Evolutionary conservation across 2,888 invertebrate genomes (phyloP), one percentile per base, ranked within the genome.

Genomic region (Eurytoma californica): DNA sequence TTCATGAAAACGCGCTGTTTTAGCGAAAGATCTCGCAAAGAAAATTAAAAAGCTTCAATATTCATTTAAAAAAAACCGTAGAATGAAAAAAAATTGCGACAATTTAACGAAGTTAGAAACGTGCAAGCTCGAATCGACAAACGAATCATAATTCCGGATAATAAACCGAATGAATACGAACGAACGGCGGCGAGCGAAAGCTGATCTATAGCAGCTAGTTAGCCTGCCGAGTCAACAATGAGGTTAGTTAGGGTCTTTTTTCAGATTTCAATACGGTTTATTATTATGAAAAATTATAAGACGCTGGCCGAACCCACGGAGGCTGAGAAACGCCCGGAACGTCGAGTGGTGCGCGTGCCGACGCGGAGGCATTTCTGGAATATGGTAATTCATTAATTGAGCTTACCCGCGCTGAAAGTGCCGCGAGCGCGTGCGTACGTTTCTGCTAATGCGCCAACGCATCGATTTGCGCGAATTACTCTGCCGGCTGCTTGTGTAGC

Each of bases 371-470:
- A 73, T 61, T 55, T 65, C 67, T 66, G 55, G 51, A 80, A 80
- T 77, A 77, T 74, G 77, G 77, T 74, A 74, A 80, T 77, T 80
- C 77, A 77, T 80, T 80, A 77, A 77, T 80, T 74, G 80, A 74
- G 80, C 73, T 80, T 68, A 61, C 53, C n/a, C n/a, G 24, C 24
- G 13, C 63, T 18, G 20, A 12, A 47, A 55, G 12, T 53, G 16
- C 16, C 24, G 24, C 55, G 55, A 57, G 39, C 55, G 24, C 39
- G 60, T 18, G 61, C 20, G 49, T 39, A 39, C 13, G 55, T n/a
- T 39, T 12, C 30, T 3, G 18, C 13, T 7, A 18, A 28, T 20
- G n/a, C 47, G 14, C 57, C 18, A 39, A 47, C 16, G 39, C 9
- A 39, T 30, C 30, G 30, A 57, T n/a, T 14, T 39, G 39, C 16